These are phyloP conservation scores for Drosophila arizonae DNA, from an alignment of 1,140 invertebrate species.

Conservation along the genomic window DNA sequence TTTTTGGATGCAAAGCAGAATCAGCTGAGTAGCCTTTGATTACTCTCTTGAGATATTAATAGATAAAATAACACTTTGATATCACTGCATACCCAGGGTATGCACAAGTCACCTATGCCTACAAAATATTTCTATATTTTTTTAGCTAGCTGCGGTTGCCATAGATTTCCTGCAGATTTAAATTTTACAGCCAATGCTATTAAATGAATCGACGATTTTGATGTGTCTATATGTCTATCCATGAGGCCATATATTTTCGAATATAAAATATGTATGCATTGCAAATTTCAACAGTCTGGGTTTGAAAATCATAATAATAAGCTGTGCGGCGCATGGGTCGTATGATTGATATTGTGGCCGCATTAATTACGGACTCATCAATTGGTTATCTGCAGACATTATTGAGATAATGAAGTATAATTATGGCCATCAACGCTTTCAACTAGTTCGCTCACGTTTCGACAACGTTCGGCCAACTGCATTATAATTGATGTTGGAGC, in stretches of 20 bases:
- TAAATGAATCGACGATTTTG: background rate
- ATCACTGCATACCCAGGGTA: background rate
- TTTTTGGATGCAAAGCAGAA: no score
- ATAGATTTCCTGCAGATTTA: constrained; percentile 24
- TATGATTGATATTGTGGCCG: constrained; percentile 41
- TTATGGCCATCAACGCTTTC: background rate
- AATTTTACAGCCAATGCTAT: constrained; percentile 22
- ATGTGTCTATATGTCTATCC: background rate
- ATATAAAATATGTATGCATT: constrained; percentile 27
- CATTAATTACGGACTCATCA: constrained; percentile 24
- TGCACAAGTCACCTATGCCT: background rate
- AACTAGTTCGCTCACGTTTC: background rate
- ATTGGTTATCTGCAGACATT: no score
- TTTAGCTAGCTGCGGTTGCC: constrained; percentile 1
- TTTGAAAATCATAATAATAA: constrained; percentile 1
- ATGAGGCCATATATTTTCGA: background rate
- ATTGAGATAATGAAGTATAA: no score
- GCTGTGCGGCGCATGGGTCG: constrained; percentile 13
- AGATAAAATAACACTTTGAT: no score
- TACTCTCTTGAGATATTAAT: no score
- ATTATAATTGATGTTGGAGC: constrained; percentile 3
- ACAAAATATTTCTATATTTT: background rate
- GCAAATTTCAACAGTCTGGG: constrained; percentile 41
- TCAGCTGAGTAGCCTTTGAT: no score
- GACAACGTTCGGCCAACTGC: background rate